Evolutionary conservation across 2,888 invertebrate species (phyloP).

Genomic region (Lasioglossum figueresi): DNA sequence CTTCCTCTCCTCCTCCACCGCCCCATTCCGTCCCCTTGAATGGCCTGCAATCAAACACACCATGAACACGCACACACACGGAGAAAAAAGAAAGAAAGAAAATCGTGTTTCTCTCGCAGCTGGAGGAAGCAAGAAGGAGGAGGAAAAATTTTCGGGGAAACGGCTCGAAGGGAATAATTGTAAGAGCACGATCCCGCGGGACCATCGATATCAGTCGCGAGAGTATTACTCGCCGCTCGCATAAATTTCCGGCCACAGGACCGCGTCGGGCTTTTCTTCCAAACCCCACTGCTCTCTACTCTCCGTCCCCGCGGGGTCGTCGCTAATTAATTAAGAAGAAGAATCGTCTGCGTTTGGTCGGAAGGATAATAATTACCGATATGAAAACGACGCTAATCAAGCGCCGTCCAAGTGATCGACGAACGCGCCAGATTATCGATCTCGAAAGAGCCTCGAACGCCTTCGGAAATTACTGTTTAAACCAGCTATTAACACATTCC

Average conservation of each 20-base stretch:
- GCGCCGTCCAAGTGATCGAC: constrained; percentile 54
- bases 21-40: constrained; percentile 38
- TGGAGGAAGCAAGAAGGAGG: not conserved
- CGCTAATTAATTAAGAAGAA: constrained; percentile 54
- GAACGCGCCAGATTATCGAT: not conserved
- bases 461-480: not conserved
- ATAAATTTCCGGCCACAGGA: constrained; percentile 28
- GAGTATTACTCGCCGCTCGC: constrained; percentile 26
- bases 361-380: constrained; percentile 60
- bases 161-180: constrained; percentile 40
- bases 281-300: not conserved
- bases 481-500: not conserved
- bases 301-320: not conserved
- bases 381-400: constrained; percentile 54
- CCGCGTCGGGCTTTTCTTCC: constrained; percentile 8
- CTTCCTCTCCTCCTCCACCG: not conserved
- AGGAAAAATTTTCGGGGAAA: not conserved
- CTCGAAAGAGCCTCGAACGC: not conserved
- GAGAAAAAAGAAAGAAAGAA: constrained; percentile 35
- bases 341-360: constrained; percentile 31
- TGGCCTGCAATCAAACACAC: constrained; percentile 66
- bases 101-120: not conserved
- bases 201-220: constrained; percentile 29
- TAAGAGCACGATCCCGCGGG: constrained; percentile 17
- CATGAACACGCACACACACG: constrained; percentile 9